phyloP scores from a whole-genome alignment of 2,113 vertebrate genomes.

The Nyctereutes procyonoides region DNA sequence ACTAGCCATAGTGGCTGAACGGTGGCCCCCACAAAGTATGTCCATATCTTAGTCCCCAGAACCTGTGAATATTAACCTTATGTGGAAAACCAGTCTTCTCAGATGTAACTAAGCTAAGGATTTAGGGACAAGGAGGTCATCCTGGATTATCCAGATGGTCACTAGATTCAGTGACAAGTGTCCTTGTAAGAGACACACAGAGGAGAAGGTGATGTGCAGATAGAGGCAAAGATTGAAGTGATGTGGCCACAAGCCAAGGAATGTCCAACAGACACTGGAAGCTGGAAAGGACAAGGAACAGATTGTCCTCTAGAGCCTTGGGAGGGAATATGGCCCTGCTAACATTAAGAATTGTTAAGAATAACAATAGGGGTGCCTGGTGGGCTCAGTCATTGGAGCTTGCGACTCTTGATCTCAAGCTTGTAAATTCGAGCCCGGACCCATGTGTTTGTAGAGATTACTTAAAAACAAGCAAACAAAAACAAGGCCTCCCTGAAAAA shows the following conservation, averaged over 20 bases:
- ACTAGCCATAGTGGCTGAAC: too few species aligned
- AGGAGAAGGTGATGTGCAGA: not conserved
- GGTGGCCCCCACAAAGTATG: not conserved
- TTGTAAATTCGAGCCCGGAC: not conserved
- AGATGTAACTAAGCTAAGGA: not conserved
- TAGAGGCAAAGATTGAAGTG: not conserved
- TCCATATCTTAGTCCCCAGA: not conserved
- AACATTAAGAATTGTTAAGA: not conserved
- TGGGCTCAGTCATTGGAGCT: not conserved
- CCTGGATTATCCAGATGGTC: not conserved
- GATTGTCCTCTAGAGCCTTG: not conserved
- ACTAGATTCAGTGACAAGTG: not conserved
- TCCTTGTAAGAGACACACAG: not conserved
- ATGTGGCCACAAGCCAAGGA: not conserved
- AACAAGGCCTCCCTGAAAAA: not conserved
- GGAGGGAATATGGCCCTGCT: not conserved
- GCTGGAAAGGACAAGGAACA: not conserved
- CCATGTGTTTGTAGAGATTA: not conserved
- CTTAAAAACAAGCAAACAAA: not conserved
- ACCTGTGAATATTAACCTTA: not conserved
- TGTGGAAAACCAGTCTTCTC: not conserved
- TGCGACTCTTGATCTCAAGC: not conserved
- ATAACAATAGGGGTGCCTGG: not conserved
- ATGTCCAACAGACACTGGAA: not conserved
- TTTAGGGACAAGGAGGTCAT: not conserved